Evolutionary conservation across 2,113 vertebrate genomes (phyloP), one percentile per base, ranked within the genome.

Genomic region (Argyrosomus japonicus): DNA sequence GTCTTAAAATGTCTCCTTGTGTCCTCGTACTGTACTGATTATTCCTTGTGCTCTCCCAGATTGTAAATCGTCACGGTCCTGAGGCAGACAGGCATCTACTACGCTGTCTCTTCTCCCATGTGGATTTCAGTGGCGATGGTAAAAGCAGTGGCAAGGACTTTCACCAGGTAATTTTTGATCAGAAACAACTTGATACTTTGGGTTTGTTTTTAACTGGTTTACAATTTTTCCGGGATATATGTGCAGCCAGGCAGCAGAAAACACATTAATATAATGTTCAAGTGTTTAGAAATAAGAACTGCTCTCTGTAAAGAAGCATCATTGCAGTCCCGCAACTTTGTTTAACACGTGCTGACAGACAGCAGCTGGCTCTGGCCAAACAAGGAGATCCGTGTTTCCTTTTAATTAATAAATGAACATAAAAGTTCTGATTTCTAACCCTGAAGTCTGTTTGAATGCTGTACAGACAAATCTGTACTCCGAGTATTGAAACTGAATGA

Each of bases 91-190:
- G 98, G 96, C 98, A 99, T 97, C 96, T 99, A 94, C 94, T 99
- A 96, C 98, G 98, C 97, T 99, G 98, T 96, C 98, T 99, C 95
- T 99, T 99, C 96, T 99, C 98, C 87, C 98, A 99, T 95, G 98
- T 99, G 96, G 98, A 99, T 98, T 99, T 99, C 92, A 99, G 98
- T 99, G 98, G 98, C 97, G 98, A 99, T 99, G 98, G 98, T 99
- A 99, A 99, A 99, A 99, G 98, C 95, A 99, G 98, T 95, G 98
- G 98, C 94, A 99, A 99, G 96, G 98, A 99, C 95, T 99, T 99
- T 93, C 98, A 99, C 96, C 98, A 99, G 98, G 98, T 99, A 98
- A 88, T 54, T 83, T 45, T 87, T 83, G 56, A 62, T 84, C 60
- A 86, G 85, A 68, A 72, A 76, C 32, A n/a, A 0, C 15, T 7